phyloP scores from a whole-genome alignment of 2,113 vertebrate species.

The Chamaea fasciata region DNA sequence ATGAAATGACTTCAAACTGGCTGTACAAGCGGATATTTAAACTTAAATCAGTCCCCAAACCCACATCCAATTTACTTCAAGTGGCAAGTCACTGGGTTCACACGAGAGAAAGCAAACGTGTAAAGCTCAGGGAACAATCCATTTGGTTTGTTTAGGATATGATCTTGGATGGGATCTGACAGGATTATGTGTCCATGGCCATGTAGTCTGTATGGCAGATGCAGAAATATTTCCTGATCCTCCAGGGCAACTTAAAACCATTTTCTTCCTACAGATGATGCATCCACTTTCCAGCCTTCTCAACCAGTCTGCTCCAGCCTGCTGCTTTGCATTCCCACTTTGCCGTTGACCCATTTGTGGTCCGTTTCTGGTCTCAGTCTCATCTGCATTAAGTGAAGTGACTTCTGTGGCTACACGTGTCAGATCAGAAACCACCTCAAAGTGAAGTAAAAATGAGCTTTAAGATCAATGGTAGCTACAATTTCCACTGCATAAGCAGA shows the following conservation, averaged over 20 bases:
- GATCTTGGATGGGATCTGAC: neutral
- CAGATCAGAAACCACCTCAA: neutral
- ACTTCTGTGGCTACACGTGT: fast-evolving
- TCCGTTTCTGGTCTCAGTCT: neutral
- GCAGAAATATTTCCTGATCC: neutral
- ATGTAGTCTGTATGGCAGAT: neutral
- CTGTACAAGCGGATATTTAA: neutral
- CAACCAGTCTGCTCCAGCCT: neutral
- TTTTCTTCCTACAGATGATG: neutral
- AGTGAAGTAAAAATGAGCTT: neutral
- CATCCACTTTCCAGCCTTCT: neutral
- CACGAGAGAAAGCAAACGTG: neutral
- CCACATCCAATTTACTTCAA: neutral
- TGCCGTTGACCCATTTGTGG: neutral
- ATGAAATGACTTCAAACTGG: neutral
- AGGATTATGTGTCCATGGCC: neutral
- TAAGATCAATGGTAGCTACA: neutral
- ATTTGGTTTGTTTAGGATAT: neutral
- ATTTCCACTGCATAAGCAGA: neutral
- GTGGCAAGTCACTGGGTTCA: neutral
- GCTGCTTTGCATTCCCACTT: neutral
- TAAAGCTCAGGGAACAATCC: neutral
- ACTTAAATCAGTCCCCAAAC: neutral
- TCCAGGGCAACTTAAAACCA: neutral
- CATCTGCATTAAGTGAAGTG: neutral